Percentiles rank a stretch among this genome's conserved stretches.
Conservation (phyloP, 2,888 invertebrate genomes). For the Tetramorium bicarinatum region DNA sequence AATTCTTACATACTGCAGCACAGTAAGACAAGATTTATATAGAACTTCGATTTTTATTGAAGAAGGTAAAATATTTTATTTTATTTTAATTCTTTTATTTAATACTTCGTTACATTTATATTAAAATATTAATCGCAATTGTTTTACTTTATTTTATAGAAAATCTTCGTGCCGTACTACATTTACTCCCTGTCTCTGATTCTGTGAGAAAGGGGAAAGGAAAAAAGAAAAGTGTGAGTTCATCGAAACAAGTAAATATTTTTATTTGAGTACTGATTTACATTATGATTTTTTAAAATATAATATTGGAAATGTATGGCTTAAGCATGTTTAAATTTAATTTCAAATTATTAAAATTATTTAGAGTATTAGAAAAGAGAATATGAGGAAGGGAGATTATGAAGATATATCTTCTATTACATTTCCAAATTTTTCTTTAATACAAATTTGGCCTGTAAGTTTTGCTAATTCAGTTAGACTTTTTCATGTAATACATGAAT, state of each 20-base stretch:
- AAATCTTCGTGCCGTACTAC: neutral
- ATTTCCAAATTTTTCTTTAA: conserved; percentile 1
- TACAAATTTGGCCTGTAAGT: conserved; percentile 19
- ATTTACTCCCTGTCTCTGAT: neutral
- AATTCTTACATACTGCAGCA: conserved; percentile 9
- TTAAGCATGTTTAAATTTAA: neutral
- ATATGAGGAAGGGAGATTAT: neutral
- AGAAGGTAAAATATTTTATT: neutral
- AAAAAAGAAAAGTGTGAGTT: neutral
- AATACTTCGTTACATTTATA: neutral
- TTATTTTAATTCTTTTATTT: neutral
- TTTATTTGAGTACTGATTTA: neutral
- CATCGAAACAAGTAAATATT: neutral
- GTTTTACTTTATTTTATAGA: neutral
- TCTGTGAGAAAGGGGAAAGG: neutral
- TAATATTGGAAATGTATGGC: too few relatives aligned
- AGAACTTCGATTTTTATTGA: neutral
- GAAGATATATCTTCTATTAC: neutral
- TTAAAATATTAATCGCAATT: neutral
- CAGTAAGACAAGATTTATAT: neutral
- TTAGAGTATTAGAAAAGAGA: neutral
- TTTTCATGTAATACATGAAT: neutral
- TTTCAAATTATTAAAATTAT: neutral
- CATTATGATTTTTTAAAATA: neutral
- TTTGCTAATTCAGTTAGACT: neutral